A percentile compares a stretch with the other conserved stretches of the same genome.
phyloP scores from a whole-genome alignment of 2,888 invertebrate species.

The Coecobrya sp. region DNA sequence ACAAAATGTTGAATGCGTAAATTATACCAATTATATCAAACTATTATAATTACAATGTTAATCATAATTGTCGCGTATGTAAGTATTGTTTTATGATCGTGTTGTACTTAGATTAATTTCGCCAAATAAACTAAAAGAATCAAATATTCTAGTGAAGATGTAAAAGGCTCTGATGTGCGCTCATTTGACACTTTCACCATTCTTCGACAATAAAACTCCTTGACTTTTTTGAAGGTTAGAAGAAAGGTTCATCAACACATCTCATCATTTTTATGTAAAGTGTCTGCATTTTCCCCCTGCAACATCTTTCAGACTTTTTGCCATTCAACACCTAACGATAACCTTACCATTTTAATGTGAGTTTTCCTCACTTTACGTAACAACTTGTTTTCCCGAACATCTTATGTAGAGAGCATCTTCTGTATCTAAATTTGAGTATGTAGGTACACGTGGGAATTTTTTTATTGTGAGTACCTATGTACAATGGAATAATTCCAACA shows the following conservation, averaged over 20 bases:
- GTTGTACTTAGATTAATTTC: too few species aligned
- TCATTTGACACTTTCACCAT: too few species aligned
- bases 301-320: background rate
- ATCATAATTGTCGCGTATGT: too few species aligned
- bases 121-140: too few species aligned
- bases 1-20: too few species aligned
- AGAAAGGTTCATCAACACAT: background rate
- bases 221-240: background rate
- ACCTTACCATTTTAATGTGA: background rate
- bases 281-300: too few species aligned
- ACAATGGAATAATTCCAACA: background rate
- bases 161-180: too few species aligned
- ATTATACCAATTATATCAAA: too few species aligned
- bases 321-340: background rate
- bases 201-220: background rate
- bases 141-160: too few species aligned
- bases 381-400: conserved; percentile 9
- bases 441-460: conserved; percentile 8
- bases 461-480: background rate
- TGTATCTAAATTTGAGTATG: background rate
- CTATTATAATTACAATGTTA: too few species aligned
- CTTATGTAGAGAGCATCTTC: background rate
- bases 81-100: too few species aligned
- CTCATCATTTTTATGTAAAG: background rate
- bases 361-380: conserved; percentile 8